phyloP scores from a whole-genome alignment of 2,113 vertebrate species.

The Ptyas mucosa region DNA sequence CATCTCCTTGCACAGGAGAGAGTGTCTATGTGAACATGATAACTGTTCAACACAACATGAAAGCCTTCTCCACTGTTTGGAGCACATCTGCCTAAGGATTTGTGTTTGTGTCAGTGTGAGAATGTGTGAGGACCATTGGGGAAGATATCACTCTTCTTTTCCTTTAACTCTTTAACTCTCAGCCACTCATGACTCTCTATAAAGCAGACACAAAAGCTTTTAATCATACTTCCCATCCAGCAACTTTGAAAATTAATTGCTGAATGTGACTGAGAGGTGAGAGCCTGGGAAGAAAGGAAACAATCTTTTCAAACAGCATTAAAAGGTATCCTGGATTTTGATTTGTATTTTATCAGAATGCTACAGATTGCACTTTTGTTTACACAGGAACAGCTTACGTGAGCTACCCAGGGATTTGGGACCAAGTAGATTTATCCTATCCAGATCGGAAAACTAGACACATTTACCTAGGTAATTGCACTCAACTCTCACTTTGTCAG shows the following conservation, averaged over 20 bases:
- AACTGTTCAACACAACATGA: background rate
- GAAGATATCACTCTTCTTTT: no score
- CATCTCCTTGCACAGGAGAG: background rate
- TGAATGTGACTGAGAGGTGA: rapidly evolving
- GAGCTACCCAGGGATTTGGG: slow-evolving; percentile 70
- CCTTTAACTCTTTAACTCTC: background rate
- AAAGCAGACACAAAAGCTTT: background rate
- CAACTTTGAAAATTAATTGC: background rate
- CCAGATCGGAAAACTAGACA: slow-evolving; percentile 57
- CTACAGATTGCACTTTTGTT: rapidly evolving
- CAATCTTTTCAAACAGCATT: background rate
- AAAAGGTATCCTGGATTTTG: background rate
- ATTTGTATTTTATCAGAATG: background rate
- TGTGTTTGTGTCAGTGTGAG: background rate
- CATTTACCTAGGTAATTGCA: slow-evolving; percentile 67
- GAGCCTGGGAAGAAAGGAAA: background rate
- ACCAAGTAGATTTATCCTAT: slow-evolving; percentile 67
- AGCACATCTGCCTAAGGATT: background rate
- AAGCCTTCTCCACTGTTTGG: background rate
- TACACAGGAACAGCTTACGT: slow-evolving; percentile 66
- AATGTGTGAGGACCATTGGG: background rate
- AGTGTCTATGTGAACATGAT: background rate
- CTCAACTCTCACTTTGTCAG: background rate
- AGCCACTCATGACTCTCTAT: background rate
- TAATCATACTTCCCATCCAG: background rate